These are phyloP conservation scores for Lepidochrysops patricia DNA, from an alignment of 2,888 invertebrate species.

Conservation along the genomic window DNA sequence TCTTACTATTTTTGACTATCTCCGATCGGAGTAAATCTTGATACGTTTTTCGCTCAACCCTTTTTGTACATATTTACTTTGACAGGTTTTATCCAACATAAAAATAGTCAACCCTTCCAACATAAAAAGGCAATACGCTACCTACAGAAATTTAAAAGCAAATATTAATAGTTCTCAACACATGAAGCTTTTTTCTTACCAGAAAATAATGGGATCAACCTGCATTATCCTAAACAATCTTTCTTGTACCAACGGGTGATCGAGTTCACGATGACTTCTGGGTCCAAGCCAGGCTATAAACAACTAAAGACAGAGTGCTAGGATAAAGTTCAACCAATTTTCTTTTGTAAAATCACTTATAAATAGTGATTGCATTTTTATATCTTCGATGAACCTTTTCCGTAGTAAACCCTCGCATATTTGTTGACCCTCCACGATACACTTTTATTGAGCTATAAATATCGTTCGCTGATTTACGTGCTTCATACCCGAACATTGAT, in stretches of 20 bases:
- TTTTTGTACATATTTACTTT: neutral
- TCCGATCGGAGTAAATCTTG: neutral
- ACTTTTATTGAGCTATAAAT: conserved; percentile 15
- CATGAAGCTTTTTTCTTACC: too few relatives aligned
- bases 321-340: neutral
- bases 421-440: conserved; percentile 16
- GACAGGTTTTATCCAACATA: too few relatives aligned
- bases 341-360: neutral
- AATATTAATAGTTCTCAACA: too few relatives aligned
- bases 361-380: neutral
- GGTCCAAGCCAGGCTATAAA: too few relatives aligned
- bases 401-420: conserved; percentile 18
- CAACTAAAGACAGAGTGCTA: too few relatives aligned
- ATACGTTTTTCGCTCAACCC: neutral
- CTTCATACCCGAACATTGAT: neutral
- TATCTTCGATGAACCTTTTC: conserved; percentile 18
- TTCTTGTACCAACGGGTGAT: too few relatives aligned
- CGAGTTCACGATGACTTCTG: too few relatives aligned
- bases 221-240: too few relatives aligned
- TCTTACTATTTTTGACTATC: neutral
- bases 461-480: conserved; percentile 8
- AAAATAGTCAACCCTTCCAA: too few relatives aligned
- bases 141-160: too few relatives aligned
- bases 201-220: too few relatives aligned
- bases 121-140: too few relatives aligned